phyloP scores from a whole-genome alignment of 2,797 vertebrate species.

The Enteromius argenteus region DNA sequence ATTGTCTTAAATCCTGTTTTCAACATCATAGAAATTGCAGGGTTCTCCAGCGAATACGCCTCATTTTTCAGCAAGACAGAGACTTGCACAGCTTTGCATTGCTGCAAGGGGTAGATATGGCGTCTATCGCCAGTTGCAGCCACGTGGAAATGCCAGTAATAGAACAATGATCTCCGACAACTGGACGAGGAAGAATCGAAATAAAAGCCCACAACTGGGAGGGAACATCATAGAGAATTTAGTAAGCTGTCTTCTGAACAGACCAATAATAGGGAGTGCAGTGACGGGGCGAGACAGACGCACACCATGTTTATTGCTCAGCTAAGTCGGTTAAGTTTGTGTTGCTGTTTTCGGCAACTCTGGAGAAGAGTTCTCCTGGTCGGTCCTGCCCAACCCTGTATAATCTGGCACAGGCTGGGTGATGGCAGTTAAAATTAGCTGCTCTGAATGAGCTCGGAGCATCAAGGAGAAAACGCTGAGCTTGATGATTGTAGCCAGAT shows the following conservation, averaged over 20 bases:
- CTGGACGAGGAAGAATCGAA: constrained; percentile 16
- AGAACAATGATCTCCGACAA: constrained; percentile 25
- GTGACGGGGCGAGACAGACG: constrained; percentile 33
- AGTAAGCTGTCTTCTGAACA: constrained; percentile 29
- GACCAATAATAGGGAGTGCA: constrained; percentile 34
- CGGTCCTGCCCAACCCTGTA: constrained; percentile 43
- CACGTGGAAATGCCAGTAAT: constrained; percentile 28
- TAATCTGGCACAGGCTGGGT: constrained; percentile 48
- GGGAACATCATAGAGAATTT: constrained; percentile 28
- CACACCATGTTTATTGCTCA: constrained; percentile 50
- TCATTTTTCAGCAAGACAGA: constrained; percentile 2
- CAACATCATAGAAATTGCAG: constrained; percentile 38
- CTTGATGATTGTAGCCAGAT: constrained; percentile 43
- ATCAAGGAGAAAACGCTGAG: constrained; percentile 45
- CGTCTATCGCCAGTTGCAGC: background rate
- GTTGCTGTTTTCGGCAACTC: constrained; percentile 47
- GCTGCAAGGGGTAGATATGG: constrained; percentile 10
- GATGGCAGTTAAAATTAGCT: constrained; percentile 55
- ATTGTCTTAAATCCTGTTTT: constrained; percentile 43
- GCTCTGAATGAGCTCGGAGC: constrained; percentile 17
- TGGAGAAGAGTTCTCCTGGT: constrained; percentile 35
- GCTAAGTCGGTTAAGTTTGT: constrained; percentile 42
- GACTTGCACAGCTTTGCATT: constrained; percentile 9
- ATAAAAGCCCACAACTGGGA: constrained; percentile 29
- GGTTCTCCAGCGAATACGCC: constrained; percentile 15